These are phyloP conservation scores for Pseudonaja textilis DNA, from an alignment of 2,113 vertebrate species.

Conservation along the genomic window DNA sequence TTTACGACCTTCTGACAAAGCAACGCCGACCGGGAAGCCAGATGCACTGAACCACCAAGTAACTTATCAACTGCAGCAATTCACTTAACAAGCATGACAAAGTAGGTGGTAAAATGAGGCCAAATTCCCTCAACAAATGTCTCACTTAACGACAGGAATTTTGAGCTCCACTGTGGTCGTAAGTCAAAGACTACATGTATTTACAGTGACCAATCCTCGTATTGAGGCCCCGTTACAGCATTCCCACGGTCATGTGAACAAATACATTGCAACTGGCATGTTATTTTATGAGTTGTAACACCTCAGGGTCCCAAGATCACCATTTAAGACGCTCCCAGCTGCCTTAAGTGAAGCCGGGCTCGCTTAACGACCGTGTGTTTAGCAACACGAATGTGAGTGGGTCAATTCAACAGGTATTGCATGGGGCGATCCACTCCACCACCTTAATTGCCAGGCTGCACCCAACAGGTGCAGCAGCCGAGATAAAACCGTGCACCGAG, in stretches of 20 bases:
- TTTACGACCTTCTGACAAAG: too few species aligned
- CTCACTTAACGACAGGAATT: too few species aligned
- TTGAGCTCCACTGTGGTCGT: too few species aligned
- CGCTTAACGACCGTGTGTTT: neutral
- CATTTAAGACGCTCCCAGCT: neutral
- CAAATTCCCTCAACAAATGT: too few species aligned
- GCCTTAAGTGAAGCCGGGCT: neutral
- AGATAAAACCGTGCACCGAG: neutral
- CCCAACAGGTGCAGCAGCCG: neutral
- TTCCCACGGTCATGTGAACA: neutral
- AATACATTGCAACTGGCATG: neutral
- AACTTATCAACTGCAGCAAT: too few species aligned
- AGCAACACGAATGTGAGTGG: neutral
- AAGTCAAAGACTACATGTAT: too few species aligned
- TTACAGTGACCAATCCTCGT: neutral
- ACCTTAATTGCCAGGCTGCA: neutral
- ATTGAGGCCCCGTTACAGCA: neutral
- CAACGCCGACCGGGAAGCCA: too few species aligned
- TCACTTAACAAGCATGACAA: too few species aligned
- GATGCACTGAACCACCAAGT: too few species aligned
- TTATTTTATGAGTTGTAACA: neutral
- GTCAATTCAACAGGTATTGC: neutral
- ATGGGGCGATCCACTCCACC: neutral
- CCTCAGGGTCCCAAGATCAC: fast-evolving
- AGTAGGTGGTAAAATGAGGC: too few species aligned